Evolutionary conservation across 2,113 vertebrate genomes (phyloP).

Genomic region (Oncorhynchus gorbuscha): DNA sequence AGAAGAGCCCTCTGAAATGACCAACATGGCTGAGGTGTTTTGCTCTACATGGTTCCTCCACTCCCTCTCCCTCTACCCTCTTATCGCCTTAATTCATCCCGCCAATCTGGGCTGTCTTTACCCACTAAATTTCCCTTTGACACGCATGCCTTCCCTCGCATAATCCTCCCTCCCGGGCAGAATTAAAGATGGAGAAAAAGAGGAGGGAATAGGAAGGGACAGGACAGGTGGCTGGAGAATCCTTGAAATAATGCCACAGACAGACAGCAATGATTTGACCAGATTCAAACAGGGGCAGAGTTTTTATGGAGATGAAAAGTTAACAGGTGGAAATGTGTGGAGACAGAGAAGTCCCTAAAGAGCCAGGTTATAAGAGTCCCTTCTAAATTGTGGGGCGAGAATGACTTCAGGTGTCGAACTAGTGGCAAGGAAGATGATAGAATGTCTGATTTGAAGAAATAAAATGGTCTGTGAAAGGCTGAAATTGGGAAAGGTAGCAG

Average conservation of each 20-base stretch:
- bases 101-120: conserved; percentile 82
- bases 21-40: conserved; percentile 77
- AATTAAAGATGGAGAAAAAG: conserved; percentile 72
- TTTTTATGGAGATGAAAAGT: conserved; percentile 37
- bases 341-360: conserved; percentile 56
- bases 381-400: conserved; percentile 66
- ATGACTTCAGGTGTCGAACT: conserved; percentile 56
- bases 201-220: conserved; percentile 56
- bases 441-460: conserved; percentile 48
- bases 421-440: conserved; percentile 61
- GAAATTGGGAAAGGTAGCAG: conserved; percentile 33
- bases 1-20: conserved; percentile 69
- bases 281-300: conserved; percentile 63
- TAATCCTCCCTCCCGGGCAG: conserved; percentile 80
- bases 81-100: conserved; percentile 85
- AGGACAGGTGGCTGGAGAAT: conserved; percentile 77
- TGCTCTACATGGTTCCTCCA: conserved; percentile 72
- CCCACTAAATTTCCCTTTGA: conserved; percentile 84
- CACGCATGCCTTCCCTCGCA: conserved; percentile 82
- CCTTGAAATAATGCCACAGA: conserved; percentile 73
- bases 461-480: conserved; percentile 37
- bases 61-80: conserved; percentile 67
- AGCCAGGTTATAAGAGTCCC: conserved; percentile 49
- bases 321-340: conserved; percentile 67
- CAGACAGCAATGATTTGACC: conserved; percentile 70